phyloP scores from a whole-genome alignment of 2,113 vertebrate species.

The Crotophaga sulcirostris region DNA sequence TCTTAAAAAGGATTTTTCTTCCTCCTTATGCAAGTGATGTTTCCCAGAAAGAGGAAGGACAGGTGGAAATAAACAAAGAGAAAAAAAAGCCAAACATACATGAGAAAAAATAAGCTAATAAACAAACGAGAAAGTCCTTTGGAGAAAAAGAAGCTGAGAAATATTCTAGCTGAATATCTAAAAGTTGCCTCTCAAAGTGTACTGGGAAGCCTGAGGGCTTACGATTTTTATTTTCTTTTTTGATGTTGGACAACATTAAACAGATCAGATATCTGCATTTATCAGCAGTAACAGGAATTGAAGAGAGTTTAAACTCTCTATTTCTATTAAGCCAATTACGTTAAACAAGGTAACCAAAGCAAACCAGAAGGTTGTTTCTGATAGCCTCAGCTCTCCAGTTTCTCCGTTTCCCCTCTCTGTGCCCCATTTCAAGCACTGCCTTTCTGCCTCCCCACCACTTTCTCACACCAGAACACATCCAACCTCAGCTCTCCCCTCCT shows the following conservation, averaged over 20 bases:
- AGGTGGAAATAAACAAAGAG: background rate
- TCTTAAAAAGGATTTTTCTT: background rate
- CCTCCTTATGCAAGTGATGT: background rate
- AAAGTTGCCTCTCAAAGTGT: background rate
- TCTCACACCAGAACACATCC: rapidly evolving
- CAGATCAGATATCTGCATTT: background rate
- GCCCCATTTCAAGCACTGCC: background rate
- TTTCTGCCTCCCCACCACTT: background rate
- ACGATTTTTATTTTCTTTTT: background rate
- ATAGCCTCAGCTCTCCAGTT: background rate
- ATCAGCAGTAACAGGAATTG: background rate
- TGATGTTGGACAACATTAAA: background rate
- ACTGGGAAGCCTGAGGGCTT: background rate
- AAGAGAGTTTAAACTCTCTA: background rate
- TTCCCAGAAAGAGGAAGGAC: background rate
- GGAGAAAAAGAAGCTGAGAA: background rate
- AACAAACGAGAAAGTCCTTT: background rate
- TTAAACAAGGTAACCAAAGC: background rate
- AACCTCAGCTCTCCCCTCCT: background rate
- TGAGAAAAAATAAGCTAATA: background rate
- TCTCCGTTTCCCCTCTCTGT: background rate
- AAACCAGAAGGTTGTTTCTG: background rate
- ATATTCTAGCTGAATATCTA: background rate
- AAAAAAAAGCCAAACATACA: background rate
- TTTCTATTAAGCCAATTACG: background rate